A percentile compares a stretch with the other conserved stretches of the same genome.
Conservation (phyloP, 2,888 invertebrate genomes). For the Eurois occulta region DNA sequence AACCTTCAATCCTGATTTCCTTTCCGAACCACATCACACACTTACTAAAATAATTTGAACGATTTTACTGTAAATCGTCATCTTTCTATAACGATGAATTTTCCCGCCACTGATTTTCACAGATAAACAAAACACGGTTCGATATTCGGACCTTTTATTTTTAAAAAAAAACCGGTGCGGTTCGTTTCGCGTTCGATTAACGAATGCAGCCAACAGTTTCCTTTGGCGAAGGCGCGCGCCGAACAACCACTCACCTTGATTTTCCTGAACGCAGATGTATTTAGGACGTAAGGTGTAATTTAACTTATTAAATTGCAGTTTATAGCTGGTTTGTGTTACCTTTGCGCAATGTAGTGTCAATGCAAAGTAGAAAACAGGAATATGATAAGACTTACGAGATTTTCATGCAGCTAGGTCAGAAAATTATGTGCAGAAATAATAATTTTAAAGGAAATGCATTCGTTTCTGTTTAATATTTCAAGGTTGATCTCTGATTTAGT, state of each 20-base stretch:
- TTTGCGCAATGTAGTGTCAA: conserved; percentile 9
- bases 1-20: conserved; percentile 70
- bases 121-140: conserved; percentile 53
- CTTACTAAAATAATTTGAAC: conserved; percentile 88
- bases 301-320: conserved; percentile 42
- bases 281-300: conserved; percentile 47
- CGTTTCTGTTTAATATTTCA: not conserved
- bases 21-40: conserved; percentile 77
- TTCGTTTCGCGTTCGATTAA: conserved; percentile 74
- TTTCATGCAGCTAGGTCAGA: not conserved
- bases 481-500: not conserved
- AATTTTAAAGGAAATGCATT: not conserved
- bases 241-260: conserved; percentile 81
- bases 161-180: conserved; percentile 70
- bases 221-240: conserved; percentile 66
- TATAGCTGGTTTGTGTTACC: conserved; percentile 27
- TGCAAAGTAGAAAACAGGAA: conserved; percentile 11
- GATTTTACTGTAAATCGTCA: conserved; percentile 89
- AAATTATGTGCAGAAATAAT: not conserved
- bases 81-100: conserved; percentile 69
- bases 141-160: conserved; percentile 46
- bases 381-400: conserved; percentile 8
- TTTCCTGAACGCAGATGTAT: conserved; percentile 72
- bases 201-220: conserved; percentile 80
- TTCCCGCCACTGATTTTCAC: conserved; percentile 60